Evolutionary conservation across 2,113 vertebrate species (phyloP).

Genomic region (Pavo muticus): DNA sequence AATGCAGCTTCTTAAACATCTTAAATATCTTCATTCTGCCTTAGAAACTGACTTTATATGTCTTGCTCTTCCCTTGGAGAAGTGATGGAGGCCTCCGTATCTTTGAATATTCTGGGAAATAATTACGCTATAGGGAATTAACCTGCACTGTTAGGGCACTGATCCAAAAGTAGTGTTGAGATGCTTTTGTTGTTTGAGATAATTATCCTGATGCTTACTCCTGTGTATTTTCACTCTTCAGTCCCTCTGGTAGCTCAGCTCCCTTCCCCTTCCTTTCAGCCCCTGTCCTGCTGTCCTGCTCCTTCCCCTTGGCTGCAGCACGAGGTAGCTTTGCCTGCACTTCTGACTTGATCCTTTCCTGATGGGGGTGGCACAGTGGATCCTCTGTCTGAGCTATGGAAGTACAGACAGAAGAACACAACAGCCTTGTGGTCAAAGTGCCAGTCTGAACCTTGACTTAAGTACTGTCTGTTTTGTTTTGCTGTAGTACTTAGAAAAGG

Average conservation of each 20-base stretch:
- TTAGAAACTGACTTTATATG: not conserved
- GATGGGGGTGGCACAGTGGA: not conserved
- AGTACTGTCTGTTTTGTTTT: not conserved
- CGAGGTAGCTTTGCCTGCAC: not conserved
- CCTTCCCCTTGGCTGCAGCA: not conserved
- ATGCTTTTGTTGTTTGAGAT: not conserved
- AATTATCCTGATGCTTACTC: not conserved
- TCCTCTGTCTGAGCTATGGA: not conserved
- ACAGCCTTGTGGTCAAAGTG: not conserved
- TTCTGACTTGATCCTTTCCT: not conserved
- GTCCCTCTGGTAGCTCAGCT: not conserved
- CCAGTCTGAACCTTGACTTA: not conserved
- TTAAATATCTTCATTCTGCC: not conserved
- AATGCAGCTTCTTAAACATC: not conserved
- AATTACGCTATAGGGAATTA: not conserved
- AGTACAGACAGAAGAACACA: not conserved
- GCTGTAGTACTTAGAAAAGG: not conserved
- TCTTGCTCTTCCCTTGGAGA: not conserved
- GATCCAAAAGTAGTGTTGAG: not conserved
- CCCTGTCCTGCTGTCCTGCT: fast-evolving
- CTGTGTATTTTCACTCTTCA: not conserved
- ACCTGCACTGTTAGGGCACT: fast-evolving
- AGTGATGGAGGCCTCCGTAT: not conserved
- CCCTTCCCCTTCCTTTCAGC: not conserved
- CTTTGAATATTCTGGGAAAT: not conserved